Percentiles rank a stretch among this genome's conserved stretches.
phyloP scores from a whole-genome alignment of 1,140 invertebrate genomes.

The Panagrolaimus sp. region DNA sequence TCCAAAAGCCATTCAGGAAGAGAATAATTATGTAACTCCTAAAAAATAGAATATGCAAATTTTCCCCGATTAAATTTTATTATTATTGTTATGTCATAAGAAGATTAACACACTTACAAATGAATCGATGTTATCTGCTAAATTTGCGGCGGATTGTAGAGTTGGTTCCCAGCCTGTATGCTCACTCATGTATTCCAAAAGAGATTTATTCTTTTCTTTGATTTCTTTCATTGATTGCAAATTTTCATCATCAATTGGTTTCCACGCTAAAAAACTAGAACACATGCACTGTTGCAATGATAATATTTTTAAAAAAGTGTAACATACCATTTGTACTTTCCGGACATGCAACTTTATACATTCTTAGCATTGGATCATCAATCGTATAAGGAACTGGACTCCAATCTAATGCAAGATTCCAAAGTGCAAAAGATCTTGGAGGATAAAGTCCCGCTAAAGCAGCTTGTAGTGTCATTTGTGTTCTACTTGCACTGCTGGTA shows the following conservation, averaged over 20 bases:
- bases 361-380: slow-evolving; percentile 38
- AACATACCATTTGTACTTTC: slow-evolving; percentile 10
- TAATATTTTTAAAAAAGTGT: no score
- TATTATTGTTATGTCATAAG: no score
- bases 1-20: slow-evolving; percentile 20
- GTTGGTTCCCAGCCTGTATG: slow-evolving; percentile 25
- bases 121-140: slow-evolving; percentile 23
- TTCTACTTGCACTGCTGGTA: slow-evolving; percentile 31
- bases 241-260: slow-evolving; percentile 22
- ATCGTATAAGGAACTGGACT: slow-evolving; percentile 38
- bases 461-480: slow-evolving; percentile 45
- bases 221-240: slow-evolving; percentile 16
- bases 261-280: slow-evolving; percentile 9
- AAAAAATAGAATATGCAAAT: background rate
- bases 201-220: slow-evolving; percentile 10
- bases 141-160: slow-evolving; percentile 18
- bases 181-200: slow-evolving; percentile 20
- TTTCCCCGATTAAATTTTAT: no score
- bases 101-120: slow-evolving; percentile 9
- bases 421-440: slow-evolving; percentile 14
- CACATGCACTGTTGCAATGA: no score
- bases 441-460: slow-evolving; percentile 24
- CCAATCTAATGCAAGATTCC: slow-evolving; percentile 26
- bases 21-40: slow-evolving; percentile 15
- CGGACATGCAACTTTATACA: slow-evolving; percentile 32